Evolutionary conservation across 2,797 vertebrate species (phyloP).

Genomic region (Bradypodion ventrale): DNA sequence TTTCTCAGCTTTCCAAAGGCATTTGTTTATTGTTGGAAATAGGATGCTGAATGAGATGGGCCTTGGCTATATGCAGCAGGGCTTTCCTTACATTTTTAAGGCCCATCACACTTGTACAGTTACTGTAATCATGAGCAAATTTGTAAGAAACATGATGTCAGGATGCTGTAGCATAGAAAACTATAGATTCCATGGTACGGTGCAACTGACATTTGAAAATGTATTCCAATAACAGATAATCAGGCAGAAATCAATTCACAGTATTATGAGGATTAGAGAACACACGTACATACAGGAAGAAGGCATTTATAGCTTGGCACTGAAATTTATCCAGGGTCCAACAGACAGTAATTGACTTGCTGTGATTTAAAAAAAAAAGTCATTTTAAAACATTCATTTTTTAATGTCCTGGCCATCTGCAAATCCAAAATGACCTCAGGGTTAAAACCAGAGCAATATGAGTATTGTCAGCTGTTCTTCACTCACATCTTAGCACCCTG

Average conservation of each 20-base stretch:
- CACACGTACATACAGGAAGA: background rate
- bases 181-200: background rate
- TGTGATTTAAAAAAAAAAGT: background rate
- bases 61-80: background rate
- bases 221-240: background rate
- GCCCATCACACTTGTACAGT: background rate
- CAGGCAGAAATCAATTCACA: background rate
- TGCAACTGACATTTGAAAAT: background rate
- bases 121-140: background rate
- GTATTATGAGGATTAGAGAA: background rate
- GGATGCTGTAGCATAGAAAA: no score
- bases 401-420: background rate
- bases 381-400: background rate
- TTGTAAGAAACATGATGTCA: background rate
- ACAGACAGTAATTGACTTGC: background rate
- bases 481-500: background rate
- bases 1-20: background rate
- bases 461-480: background rate
- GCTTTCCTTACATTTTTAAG: background rate
- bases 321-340: background rate
- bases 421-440: background rate
- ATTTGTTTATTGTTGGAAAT: background rate
- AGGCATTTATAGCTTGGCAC: background rate
- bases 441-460: background rate
- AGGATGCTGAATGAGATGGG: background rate